Evolutionary conservation across 2,888 invertebrate species (phyloP).

Genomic region (Acanthosepion esculentum): DNA sequence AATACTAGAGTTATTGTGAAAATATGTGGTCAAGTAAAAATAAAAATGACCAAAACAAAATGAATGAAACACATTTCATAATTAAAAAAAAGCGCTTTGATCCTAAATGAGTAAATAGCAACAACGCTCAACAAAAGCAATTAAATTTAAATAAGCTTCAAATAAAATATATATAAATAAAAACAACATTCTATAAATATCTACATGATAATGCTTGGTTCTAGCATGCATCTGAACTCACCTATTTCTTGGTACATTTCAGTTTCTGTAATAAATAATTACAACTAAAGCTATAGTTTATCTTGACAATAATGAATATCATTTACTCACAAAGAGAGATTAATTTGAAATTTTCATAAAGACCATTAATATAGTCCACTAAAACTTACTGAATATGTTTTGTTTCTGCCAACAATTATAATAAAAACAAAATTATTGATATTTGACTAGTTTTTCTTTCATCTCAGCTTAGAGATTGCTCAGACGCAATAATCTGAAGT

Average conservation of each 20-base stretch:
- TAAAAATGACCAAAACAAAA: not conserved
- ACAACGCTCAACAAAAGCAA: not conserved
- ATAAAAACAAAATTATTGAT: too few species aligned
- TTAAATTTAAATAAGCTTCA: not conserved
- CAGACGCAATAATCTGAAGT: too few species aligned
- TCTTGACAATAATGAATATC: too few species aligned
- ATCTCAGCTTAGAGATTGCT: too few species aligned
- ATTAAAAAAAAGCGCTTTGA: not conserved
- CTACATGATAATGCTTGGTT: not conserved
- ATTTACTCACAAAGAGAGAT: too few species aligned
- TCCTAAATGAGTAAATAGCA: not conserved
- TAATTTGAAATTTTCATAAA: too few species aligned
- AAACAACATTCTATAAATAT: not conserved
- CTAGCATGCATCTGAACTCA: slow-evolving; percentile 41
- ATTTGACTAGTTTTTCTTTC: too few species aligned
- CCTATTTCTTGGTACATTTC: slow-evolving; percentile 45
- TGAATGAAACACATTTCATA: not conserved
- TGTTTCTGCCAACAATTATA: too few species aligned
- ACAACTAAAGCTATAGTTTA: not conserved
- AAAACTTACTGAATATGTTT: too few species aligned
- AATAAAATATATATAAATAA: not conserved
- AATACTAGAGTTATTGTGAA: not conserved
- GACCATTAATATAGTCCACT: too few species aligned
- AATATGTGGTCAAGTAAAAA: slow-evolving; percentile 6
- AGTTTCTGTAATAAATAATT: slow-evolving; percentile 45